Base-by-base conservation (phyloP, 2,888 invertebrate species). In the Choreutis nemorana region DNA sequence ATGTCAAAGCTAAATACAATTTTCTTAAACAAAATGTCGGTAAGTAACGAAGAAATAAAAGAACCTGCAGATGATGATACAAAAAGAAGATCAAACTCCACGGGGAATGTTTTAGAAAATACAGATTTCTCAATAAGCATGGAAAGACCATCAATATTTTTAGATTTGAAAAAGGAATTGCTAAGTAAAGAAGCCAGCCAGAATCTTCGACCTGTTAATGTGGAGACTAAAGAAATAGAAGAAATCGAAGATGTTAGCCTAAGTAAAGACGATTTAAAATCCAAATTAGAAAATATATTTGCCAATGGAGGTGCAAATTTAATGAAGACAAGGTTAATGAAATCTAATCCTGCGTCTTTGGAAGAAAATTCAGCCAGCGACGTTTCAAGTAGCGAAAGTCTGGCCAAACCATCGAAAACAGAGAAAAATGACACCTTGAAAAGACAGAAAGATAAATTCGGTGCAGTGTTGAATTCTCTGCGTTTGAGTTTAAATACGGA, bases 401-500 rank as follows among this genome's bases (percentile, higher is more conserved):
- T 67, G 49, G 33, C 55, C 2, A 75, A 64, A 39, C 20, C 60
- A 22, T 64, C 70, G 0, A 75, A 73, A 48, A 45, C 65, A 34
- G 70, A 72, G 20, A 77, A 70, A 42, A 75, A 75, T 31, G 77
- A 80, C 39, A 80, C 80, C 2, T 44, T 80, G 22, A 71, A 66
- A 33, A 44, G 78, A 39, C 78, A 80, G 36, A 71, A 56, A 43
- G 72, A 60, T 1, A 71, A 60, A 37, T 80, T 68, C 36, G 55
- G 70, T 36, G 67, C 50, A 45, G 78, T 78, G 45, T 44, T 78
- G 26, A 70, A 71, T 51, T 73, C 77, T n/a, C 57, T 78, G 38
- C 45, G 63, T 36, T 50, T 71, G 40, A 72, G 68, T 55, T 51
- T 64, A 28, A 62, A 63, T 34, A 65, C 57, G 40, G 73, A 67